Percentiles rank a stretch among this genome's conserved stretches.
phyloP scores from a whole-genome alignment of 2,888 invertebrate species.

The Lycocerus yunnanus region DNA sequence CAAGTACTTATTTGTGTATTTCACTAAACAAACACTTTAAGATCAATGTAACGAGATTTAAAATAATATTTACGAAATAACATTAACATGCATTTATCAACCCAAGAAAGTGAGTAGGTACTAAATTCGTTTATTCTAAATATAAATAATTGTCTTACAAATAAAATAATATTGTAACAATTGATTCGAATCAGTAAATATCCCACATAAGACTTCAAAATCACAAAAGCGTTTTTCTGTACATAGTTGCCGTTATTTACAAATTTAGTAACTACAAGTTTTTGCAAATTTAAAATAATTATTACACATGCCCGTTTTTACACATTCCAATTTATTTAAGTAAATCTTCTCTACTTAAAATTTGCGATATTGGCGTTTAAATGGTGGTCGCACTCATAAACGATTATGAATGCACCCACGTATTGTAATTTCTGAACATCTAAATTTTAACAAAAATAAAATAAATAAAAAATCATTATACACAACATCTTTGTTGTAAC shows the following conservation, averaged over 20 bases:
- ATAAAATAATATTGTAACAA: slow-evolving; percentile 7
- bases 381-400: neutral
- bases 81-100: slow-evolving; percentile 1
- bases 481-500: neutral
- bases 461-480: neutral
- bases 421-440: neutral
- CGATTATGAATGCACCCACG: neutral
- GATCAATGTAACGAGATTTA: neutral
- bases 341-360: neutral
- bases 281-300: neutral
- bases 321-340: neutral
- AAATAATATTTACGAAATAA: neutral
- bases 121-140: neutral
- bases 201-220: slow-evolving; percentile 20
- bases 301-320: neutral
- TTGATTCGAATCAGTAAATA: slow-evolving; percentile 11
- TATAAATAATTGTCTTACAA: neutral
- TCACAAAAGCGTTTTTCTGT: slow-evolving; percentile 30
- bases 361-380: neutral
- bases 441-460: neutral
- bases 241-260: slow-evolving; percentile 24
- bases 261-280: slow-evolving; percentile 19
- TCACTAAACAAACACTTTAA: neutral
- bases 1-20: neutral
- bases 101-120: neutral